Evolutionary conservation across 2,888 invertebrate species (phyloP).

Genomic region (Trisateles emortualis): DNA sequence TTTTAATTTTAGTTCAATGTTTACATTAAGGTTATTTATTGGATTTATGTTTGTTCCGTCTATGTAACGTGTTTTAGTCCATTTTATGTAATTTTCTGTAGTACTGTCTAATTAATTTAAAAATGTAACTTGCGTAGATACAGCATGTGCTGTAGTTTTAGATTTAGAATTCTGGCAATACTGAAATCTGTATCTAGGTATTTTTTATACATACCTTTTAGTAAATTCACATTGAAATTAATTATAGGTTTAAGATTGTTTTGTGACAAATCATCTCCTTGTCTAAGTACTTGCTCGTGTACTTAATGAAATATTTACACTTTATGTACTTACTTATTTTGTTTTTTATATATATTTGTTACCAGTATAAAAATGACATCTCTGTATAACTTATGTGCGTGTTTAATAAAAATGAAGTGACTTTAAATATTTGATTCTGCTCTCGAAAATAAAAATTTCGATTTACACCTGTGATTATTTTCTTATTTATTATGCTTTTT

Average conservation of each 20-base stretch:
- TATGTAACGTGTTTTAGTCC: slow-evolving; percentile 44
- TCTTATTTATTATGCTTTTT: slow-evolving; percentile 32
- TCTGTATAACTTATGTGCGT: slow-evolving; percentile 36
- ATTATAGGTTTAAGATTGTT: neutral
- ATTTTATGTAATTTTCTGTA: slow-evolving; percentile 2
- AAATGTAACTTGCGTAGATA: neutral
- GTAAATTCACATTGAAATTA: neutral
- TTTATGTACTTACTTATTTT: slow-evolving; percentile 18
- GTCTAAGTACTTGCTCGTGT: slow-evolving; percentile 30
- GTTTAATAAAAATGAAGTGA: slow-evolving; percentile 84
- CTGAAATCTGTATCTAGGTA: neutral
- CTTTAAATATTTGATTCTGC: slow-evolving; percentile 69
- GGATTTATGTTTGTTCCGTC: slow-evolving; percentile 56
- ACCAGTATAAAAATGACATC: slow-evolving; percentile 15
- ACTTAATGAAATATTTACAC: slow-evolving; percentile 26
- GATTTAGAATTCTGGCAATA: neutral
- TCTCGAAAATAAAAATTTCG: slow-evolving; percentile 67
- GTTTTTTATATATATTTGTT: slow-evolving; percentile 22
- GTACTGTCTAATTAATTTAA: neutral
- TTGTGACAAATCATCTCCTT: neutral
- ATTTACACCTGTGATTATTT: slow-evolving; percentile 36
- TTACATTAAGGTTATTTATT: slow-evolving; percentile 56
- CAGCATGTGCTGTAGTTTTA: neutral
- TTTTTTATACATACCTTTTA: neutral
- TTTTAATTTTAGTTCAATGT: slow-evolving; percentile 39